These are phyloP conservation scores for Orthosia gothica DNA, from an alignment of 2,888 invertebrate species.

Conservation along the genomic window DNA sequence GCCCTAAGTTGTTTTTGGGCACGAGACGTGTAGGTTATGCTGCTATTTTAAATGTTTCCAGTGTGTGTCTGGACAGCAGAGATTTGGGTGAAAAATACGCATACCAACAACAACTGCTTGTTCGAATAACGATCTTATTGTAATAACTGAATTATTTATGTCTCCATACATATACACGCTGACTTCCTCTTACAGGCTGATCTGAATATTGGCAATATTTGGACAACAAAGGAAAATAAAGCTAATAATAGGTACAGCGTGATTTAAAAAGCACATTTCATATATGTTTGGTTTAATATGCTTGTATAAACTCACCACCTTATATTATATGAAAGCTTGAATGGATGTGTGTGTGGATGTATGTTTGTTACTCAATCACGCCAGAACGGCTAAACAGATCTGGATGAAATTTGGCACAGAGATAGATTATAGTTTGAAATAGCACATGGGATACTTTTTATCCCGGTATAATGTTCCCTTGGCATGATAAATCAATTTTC, in stretches of 20 bases:
- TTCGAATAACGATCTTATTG: conserved; percentile 35
- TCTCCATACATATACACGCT: conserved; percentile 9
- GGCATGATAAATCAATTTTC: no score
- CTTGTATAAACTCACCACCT: no score
- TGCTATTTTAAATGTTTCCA: conserved; percentile 28
- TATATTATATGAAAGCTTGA: no score
- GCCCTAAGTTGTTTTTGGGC: conserved; percentile 29
- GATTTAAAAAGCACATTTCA: no score
- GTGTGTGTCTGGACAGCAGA: conserved; percentile 42
- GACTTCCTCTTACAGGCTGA: conserved; percentile 22
- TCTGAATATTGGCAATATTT: conserved; percentile 16
- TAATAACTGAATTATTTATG: conserved; percentile 53
- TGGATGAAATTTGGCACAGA: no score
- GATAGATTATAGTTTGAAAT: no score
- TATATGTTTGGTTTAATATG: no score
- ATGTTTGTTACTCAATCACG: no score
- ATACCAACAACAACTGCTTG: conserved; percentile 39
- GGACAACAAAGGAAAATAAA: neutral
- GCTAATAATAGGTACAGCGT: neutral
- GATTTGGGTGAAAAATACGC: conserved; percentile 46
- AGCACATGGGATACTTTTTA: no score
- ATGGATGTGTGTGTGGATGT: no score
- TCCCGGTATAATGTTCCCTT: no score
- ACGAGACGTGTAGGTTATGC: conserved; percentile 25
- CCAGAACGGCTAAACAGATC: no score